Evolutionary conservation across 1,140 invertebrate species (phyloP).

Genomic region (Asobara japonica): DNA sequence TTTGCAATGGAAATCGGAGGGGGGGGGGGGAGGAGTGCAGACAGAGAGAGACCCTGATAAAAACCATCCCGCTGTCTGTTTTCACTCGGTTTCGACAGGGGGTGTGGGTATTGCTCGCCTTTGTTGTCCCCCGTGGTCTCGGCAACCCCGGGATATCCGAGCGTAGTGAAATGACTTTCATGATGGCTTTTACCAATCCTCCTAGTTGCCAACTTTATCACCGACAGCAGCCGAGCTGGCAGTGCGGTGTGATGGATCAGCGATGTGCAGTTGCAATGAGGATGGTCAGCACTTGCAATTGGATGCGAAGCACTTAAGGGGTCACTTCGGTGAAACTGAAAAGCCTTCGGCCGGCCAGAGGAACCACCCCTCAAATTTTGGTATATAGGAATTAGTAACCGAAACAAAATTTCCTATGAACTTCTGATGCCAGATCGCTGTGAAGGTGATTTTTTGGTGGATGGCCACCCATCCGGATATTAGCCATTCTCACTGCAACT

Average conservation of each 20-base stretch:
- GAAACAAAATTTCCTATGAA: too few species aligned
- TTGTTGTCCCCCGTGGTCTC: background rate
- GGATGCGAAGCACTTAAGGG: too few species aligned
- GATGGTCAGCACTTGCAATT: background rate
- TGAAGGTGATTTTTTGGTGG: too few species aligned
- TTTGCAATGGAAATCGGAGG: background rate
- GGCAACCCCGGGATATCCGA: background rate
- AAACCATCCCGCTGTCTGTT: constrained; percentile 23
- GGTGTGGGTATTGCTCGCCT: background rate
- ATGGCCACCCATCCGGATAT: too few species aligned
- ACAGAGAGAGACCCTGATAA: constrained; percentile 19
- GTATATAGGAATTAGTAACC: too few species aligned
- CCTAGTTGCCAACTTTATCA: background rate
- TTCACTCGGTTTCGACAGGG: constrained; percentile 1
- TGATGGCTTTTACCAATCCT: constrained; percentile 7
- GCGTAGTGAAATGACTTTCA: background rate
- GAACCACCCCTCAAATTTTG: too few species aligned
- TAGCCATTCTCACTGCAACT: too few species aligned
- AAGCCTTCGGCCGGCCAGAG: too few species aligned
- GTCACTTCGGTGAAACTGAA: too few species aligned
- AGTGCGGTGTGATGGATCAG: background rate
- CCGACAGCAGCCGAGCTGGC: background rate
- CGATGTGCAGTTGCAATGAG: background rate
- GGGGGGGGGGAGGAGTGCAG: background rate
- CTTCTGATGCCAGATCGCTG: too few species aligned